Conservation (phyloP, 2,797 vertebrate genomes). For the Coregonus ussuriensis region DNA sequence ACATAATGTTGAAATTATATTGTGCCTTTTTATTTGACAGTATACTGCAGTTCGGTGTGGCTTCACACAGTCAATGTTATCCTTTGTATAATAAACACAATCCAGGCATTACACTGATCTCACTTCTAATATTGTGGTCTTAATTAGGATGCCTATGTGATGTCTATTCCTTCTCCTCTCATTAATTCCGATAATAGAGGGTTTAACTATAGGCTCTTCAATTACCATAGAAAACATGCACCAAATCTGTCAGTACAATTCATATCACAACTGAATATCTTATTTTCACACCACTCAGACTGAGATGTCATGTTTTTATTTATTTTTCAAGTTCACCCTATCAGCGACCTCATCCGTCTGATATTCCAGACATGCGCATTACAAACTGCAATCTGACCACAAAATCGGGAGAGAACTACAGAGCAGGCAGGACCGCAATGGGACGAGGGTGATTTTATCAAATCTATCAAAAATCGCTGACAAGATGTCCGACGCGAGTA, state of each 20-base stretch:
- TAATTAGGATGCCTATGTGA: neutral
- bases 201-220: neutral
- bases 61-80: neutral
- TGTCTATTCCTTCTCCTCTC: neutral
- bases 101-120: neutral
- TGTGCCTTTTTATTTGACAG: no score
- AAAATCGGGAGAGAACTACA: slow-evolving; percentile 27
- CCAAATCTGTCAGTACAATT: neutral
- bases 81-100: neutral
- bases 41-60: no score
- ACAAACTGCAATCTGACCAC: slow-evolving; percentile 57
- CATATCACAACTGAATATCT: neutral
- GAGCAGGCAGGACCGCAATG: slow-evolving; percentile 53
- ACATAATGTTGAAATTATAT: no score
- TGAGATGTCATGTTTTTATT: neutral
- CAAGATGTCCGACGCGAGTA: neutral
- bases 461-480: slow-evolving; percentile 28
- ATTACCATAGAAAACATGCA: neutral
- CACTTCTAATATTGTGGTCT: neutral
- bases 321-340: neutral
- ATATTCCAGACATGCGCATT: slow-evolving; percentile 67
- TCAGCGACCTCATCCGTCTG: slow-evolving; percentile 57
- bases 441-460: slow-evolving; percentile 35
- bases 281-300: neutral
- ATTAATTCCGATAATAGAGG: neutral